Conservation (phyloP, 1,140 invertebrate species). For the Forficula auricularia region DNA sequence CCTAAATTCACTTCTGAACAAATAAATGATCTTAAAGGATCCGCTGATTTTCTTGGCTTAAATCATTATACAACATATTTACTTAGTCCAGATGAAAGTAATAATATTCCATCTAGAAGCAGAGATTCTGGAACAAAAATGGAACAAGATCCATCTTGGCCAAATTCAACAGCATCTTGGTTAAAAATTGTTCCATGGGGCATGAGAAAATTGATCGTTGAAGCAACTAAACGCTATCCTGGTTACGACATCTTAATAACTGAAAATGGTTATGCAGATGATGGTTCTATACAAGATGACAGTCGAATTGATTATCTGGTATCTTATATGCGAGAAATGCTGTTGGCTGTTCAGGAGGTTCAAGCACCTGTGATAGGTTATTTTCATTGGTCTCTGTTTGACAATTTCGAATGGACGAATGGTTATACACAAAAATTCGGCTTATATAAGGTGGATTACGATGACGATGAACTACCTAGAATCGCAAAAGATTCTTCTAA, state of each 20-base stretch:
- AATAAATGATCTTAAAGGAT: conserved; percentile 26
- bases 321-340: conserved; percentile 37
- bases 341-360: conserved; percentile 28
- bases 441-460: conserved; percentile 13
- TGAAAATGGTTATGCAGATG: conserved; percentile 30
- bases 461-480: conserved; percentile 21
- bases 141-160: conserved; percentile 6
- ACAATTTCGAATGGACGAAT: conserved; percentile 58
- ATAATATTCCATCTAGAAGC: no score
- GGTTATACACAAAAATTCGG: conserved; percentile 34
- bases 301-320: conserved; percentile 31
- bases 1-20: conserved; percentile 29
- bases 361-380: conserved; percentile 36
- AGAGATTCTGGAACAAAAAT: no score
- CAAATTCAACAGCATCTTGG: conserved; percentile 1
- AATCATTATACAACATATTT: not conserved
- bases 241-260: conserved; percentile 26
- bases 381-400: conserved; percentile 55
- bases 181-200: conserved; percentile 22
- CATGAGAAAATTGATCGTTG: conserved; percentile 25
- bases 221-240: conserved; percentile 25
- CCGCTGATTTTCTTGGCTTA: not conserved
- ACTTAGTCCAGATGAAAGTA: no score
- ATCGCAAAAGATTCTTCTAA: conserved; percentile 25
- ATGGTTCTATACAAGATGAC: conserved; percentile 28